Evolutionary conservation across 2,113 vertebrate genomes (phyloP).

Genomic region (Hydropotes inermis): DNA sequence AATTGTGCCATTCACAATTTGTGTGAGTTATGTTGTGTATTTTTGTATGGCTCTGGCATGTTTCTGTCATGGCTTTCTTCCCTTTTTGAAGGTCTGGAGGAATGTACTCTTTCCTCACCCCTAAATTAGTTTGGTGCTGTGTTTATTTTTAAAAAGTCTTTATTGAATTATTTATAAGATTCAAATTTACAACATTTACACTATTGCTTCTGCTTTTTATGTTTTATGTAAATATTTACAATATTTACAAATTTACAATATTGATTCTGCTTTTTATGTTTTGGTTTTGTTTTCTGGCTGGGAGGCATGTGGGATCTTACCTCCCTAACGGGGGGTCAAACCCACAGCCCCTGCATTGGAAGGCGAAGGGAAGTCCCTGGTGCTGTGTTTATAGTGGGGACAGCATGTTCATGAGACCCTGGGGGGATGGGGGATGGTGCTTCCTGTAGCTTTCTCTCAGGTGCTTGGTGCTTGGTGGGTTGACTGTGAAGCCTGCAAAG

Average conservation of each 20-base stretch:
- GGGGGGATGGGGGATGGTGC: not conserved
- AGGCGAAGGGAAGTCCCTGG: not conserved
- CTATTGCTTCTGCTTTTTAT: not conserved
- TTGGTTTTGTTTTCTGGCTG: not conserved
- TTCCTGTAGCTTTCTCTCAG: not conserved
- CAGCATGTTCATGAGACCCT: not conserved
- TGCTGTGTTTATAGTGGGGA: not conserved
- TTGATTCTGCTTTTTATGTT: not conserved
- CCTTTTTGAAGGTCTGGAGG: not conserved
- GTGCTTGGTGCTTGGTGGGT: not conserved
- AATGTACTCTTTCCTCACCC: not conserved
- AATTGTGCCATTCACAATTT: not conserved
- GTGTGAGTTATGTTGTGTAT: not conserved
- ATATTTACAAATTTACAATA: not conserved
- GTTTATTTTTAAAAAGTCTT: not conserved
- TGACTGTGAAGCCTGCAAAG: not conserved
- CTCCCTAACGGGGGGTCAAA: not conserved
- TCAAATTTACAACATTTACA: not conserved
- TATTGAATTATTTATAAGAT: not conserved
- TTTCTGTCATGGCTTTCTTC: not conserved
- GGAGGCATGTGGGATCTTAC: not conserved
- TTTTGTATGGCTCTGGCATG: not conserved
- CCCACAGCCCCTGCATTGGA: not conserved
- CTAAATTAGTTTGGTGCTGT: not conserved
- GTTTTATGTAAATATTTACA: not conserved